phyloP scores from a whole-genome alignment of 1,140 invertebrate species.

The Drosophila grimshawi region DNA sequence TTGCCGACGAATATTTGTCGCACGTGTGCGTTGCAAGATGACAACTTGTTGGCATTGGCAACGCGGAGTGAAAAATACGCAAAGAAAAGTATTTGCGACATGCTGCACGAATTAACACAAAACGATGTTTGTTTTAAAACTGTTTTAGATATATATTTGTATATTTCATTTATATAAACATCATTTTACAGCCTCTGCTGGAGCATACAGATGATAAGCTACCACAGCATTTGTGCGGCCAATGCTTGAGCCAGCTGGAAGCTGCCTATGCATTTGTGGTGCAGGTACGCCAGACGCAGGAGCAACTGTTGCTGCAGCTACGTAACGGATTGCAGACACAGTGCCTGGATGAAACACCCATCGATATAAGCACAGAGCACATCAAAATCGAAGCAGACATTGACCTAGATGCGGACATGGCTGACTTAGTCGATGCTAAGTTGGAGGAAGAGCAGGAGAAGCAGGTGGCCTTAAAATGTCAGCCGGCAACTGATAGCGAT shows the following conservation, averaged over 20 bases:
- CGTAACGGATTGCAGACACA: slow-evolving; percentile 25
- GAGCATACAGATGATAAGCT: slow-evolving; percentile 46
- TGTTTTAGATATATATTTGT: neutral
- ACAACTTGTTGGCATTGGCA: slow-evolving; percentile 42
- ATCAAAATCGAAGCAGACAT: slow-evolving; percentile 57
- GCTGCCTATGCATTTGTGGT: slow-evolving; percentile 61
- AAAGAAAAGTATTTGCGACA: slow-evolving; percentile 49
- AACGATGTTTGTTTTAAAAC: slow-evolving; percentile 48
- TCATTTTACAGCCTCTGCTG: slow-evolving; percentile 25
- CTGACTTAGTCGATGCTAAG: neutral
- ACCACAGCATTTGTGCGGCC: slow-evolving; percentile 53
- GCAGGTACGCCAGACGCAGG: slow-evolving; percentile 50
- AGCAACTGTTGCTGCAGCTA: slow-evolving; percentile 49
- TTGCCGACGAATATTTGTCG: slow-evolving; percentile 56
- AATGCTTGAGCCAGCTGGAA: slow-evolving; percentile 51
- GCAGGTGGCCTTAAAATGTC: slow-evolving; percentile 30
- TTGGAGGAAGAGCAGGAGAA: slow-evolving; percentile 8
- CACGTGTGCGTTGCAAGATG: slow-evolving; percentile 55
- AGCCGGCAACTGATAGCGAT: slow-evolving; percentile 44
- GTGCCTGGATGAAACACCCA: slow-evolving; percentile 61
- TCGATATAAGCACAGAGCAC: slow-evolving; percentile 48
- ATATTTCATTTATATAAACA: neutral
- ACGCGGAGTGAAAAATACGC: slow-evolving; percentile 36
- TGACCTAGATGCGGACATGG: slow-evolving; percentile 1
- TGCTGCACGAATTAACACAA: slow-evolving; percentile 62